Evolutionary conservation across 2,888 invertebrate species (phyloP).

Genomic region (Leucania comma): DNA sequence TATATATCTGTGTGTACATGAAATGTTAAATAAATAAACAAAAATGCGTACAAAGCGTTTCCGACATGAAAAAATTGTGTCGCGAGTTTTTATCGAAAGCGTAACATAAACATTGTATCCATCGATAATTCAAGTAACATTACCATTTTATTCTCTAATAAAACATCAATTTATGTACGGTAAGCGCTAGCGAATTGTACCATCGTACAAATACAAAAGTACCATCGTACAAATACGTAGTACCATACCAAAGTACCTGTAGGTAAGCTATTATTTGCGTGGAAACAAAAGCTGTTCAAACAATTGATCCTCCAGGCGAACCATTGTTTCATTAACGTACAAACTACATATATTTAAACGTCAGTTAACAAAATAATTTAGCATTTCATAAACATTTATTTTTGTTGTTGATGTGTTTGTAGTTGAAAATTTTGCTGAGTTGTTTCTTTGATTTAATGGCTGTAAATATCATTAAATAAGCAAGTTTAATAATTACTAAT

Average conservation of each 20-base stretch:
- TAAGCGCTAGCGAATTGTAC: slow-evolving; percentile 10
- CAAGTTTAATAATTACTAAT: neutral
- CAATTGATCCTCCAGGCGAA: slow-evolving; percentile 60
- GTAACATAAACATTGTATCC: neutral
- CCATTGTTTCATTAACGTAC: slow-evolving; percentile 58
- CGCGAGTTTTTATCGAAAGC: neutral
- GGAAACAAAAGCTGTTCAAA: slow-evolving; percentile 60
- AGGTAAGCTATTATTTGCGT: slow-evolving; percentile 55
- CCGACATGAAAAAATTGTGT: too few relatives aligned
- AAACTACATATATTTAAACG: slow-evolving; percentile 30
- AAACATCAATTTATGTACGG: slow-evolving; percentile 8
- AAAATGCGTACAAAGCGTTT: too few relatives aligned
- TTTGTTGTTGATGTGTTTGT: neutral
- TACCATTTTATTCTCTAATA: slow-evolving; percentile 18
- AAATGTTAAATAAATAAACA: too few relatives aligned
- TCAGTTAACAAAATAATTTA: slow-evolving; percentile 37
- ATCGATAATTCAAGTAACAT: slow-evolving; percentile 2
- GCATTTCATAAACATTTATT: slow-evolving; percentile 31
- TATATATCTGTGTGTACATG: too few relatives aligned
- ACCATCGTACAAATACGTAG: slow-evolving; percentile 5
- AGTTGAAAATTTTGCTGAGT: neutral
- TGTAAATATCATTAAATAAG: too few relatives aligned
- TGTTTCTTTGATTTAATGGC: neutral
- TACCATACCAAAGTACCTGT: slow-evolving; percentile 26
- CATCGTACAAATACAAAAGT: slow-evolving; percentile 17